Base-by-base conservation (phyloP, 2,888 invertebrate genomes). In the Thelaira solivaga region DNA sequence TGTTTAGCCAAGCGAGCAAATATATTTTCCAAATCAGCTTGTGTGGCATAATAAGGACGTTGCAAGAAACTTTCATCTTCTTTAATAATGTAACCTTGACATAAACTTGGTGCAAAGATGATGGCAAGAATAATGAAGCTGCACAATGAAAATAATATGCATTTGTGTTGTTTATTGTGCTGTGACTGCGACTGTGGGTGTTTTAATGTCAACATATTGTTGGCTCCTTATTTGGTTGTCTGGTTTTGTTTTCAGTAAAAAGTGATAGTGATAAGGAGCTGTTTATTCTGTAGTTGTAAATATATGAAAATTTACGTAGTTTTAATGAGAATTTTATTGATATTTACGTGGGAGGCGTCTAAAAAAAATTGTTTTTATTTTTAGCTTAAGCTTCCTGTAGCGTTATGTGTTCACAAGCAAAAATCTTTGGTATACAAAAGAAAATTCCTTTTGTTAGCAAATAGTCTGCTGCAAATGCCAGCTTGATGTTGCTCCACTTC, bases 1-100 rank as follows among this genome's bases (percentile, higher is more conserved):
- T 90, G 90, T 39, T 90, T 86, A 81, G 92, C 91, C 29, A 96
- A 89, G 41, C 92, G 89, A 41, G 90, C 89, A 55, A 94, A 92
- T 61, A 94, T 87, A 80, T 91, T 90, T 41, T 92, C 92, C 45
- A 96, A 89, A 77, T 95, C 93, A 29, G 93, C 92, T 85, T 96
- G 94, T 82, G 92, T 91, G 11, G 91, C 91, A 86, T 96, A 96
- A 80, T 91, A 90, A 0, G 92, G 91, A 61, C 89, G 86, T 41
- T 90, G 87, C 26, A 93, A 86, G 82, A 93, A 93, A 61, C 90
- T 88, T 85, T 93, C 93, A 81, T 89, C 88, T 80, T 88, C 88
- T 73, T 84, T 85, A 45, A 87, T 88, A 39, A 86, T 82, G 22
- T 81, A 85, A 73, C 84, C 80, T 20, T 78, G 74, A 67, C 72